Evolutionary conservation across 2,888 invertebrate genomes (phyloP), one percentile per base, ranked within the genome.

Genomic region (Lasioglossum zephyrum): DNA sequence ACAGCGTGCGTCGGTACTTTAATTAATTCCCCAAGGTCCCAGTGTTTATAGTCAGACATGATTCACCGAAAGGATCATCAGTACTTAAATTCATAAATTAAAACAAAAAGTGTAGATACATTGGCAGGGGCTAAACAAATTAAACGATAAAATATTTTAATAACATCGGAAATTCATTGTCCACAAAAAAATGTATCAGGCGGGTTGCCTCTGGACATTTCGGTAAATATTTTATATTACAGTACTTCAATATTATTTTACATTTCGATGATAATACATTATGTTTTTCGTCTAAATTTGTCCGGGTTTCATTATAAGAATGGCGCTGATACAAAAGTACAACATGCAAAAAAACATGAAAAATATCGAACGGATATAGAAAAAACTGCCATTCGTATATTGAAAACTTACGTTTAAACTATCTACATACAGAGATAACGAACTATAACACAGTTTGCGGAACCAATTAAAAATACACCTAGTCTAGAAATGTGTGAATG

Each of bases 141-240:
- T 82, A 90, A 91, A 92, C 88, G 84, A 90, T 90, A 91, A 91
- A 92, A 91, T 90, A 86, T 89, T 92, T 91, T 90, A 89, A 92
- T 91, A 91, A 89, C 89, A 88, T 91, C 89, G 88, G 88, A 91
- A 88, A 91, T 91, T 90, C 87, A 90, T 89, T 90, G 83, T 82
- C 87, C 87, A 86, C 79, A 85, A 87, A 89, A 82, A 82, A 86
- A n/a, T 70, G 70, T 70, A 82, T 73, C 31, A 81, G 82, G 79
- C 84, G 73, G 77, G 9, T 81, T 73, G 84, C 84, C 86, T 84
- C 73, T 84, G 82, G 84, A 83, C 82, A 87, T 79, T 87, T 79
- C 41, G 84, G 87, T 86, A 90, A 89, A 81, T 92, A 92, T 92
- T 88, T 91, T 91, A 92, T 92, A 87, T 90, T 91, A 91, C 90